phyloP scores from a whole-genome alignment of 2,113 vertebrate genomes.

The Cisticola juncidis region DNA sequence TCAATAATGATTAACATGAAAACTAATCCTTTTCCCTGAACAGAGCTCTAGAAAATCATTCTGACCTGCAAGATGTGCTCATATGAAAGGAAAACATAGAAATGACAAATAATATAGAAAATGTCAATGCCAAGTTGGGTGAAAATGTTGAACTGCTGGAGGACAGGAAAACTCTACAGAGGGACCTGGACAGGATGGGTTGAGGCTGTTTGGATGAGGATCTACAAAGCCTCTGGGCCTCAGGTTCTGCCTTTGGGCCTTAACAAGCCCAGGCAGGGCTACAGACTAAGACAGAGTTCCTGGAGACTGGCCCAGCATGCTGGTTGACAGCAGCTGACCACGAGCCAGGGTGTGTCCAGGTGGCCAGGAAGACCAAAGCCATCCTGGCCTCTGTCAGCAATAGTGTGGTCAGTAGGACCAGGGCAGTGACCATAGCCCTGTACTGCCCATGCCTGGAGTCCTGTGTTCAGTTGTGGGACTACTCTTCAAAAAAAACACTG shows the following conservation, averaged over 20 bases:
- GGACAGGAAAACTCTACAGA: background rate
- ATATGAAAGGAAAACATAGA: background rate
- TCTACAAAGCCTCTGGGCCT: background rate
- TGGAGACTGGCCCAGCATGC: background rate
- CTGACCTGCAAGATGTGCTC: background rate
- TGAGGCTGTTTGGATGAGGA: accelerated
- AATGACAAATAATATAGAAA: background rate
- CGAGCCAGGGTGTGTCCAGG: background rate
- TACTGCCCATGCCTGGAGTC: accelerated
- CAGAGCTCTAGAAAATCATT: background rate
- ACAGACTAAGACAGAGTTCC: background rate
- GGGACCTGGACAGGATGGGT: too few relatives aligned
- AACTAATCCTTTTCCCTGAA: background rate
- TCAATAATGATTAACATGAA: background rate
- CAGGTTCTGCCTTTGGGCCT: accelerated
- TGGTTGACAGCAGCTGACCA: too few relatives aligned
- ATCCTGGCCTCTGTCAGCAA: background rate
- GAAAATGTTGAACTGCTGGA: background rate
- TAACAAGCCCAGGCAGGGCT: accelerated
- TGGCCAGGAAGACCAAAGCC: background rate
- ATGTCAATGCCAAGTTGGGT: accelerated
- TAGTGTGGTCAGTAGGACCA: accelerated
- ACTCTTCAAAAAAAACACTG: background rate
- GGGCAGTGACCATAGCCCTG: accelerated
- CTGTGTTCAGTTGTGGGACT: background rate